phyloP scores from a whole-genome alignment of 2,888 invertebrate genomes.

The Ennomos erosarius region DNA sequence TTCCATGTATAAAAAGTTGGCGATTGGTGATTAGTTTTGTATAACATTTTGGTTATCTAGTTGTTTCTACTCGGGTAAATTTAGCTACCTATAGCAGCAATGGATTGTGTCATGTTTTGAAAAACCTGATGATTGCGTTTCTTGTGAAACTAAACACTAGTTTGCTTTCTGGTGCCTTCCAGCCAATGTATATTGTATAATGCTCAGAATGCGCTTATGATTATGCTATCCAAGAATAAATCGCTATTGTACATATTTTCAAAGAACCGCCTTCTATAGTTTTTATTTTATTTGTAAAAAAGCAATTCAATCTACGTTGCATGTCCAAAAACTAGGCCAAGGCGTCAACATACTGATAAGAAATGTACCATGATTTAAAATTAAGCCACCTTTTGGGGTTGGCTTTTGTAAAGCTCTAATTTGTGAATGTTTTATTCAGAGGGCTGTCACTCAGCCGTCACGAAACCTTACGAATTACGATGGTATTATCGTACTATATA shows the following conservation, averaged over 20 bases:
- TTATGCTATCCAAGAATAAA: slow-evolving; percentile 5
- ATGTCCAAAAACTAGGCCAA: slow-evolving; percentile 15
- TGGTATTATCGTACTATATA: slow-evolving; percentile 35
- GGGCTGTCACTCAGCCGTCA: slow-evolving; percentile 46
- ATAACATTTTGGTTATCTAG: neutral
- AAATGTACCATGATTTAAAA: slow-evolving; percentile 25
- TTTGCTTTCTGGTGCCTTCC: slow-evolving; percentile 15
- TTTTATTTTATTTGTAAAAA: neutral
- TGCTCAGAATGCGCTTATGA: slow-evolving; percentile 2
- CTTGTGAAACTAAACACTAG: slow-evolving; percentile 38
- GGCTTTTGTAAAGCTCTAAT: slow-evolving; percentile 45
- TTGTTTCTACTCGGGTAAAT: slow-evolving; percentile 12
- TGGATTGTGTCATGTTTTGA: slow-evolving; percentile 15
- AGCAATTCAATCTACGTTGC: slow-evolving; percentile 3
- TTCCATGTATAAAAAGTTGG: too few species aligned
- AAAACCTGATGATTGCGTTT: slow-evolving; percentile 26
- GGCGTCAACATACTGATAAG: slow-evolving; percentile 12
- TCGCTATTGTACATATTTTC: slow-evolving; percentile 5
- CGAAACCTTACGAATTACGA: slow-evolving; percentile 43
- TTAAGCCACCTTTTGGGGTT: slow-evolving; percentile 22
- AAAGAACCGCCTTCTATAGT: neutral
- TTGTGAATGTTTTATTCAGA: slow-evolving; percentile 54
- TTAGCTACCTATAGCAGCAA: slow-evolving; percentile 12
- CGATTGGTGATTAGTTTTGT: neutral
- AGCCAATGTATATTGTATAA: slow-evolving; percentile 15